Evolutionary conservation across 2,113 vertebrate species (phyloP), one percentile per base, ranked within the genome.

Genomic region (Stercorarius parasiticus): DNA sequence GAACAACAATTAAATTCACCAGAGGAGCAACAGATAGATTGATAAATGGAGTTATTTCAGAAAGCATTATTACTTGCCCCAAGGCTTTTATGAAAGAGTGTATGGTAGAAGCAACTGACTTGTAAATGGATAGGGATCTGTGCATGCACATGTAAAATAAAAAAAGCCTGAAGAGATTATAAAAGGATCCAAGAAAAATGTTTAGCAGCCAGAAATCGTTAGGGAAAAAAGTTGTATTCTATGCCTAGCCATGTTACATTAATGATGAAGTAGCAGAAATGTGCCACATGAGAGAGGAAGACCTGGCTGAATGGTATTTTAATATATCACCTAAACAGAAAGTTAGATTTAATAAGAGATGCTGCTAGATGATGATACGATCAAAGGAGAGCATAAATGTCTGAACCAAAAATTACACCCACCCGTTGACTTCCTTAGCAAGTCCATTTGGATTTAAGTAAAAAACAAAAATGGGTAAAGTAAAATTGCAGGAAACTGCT

Each of bases 1-100:
- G 85, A 98, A 32, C 59, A 96, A 87, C 94, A 96, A 98, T 98
- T 97, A 98, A 96, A 93, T 93, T 98, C 91, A 96, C 84, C 26
- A 59, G 69, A 87, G 78, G 72, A 93, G 69, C 22, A 95, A 92
- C 20, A 97, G 94, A 97, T 97, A 97, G 94, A 97, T 93, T 95
- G 97, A 96, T 96, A 97, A 91, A 97, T 92, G 86, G 94, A 97
- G 96, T 96, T 92, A 69, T 83, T 96, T 96, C 96, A 97, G 92
- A 97, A 96, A 97, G 87, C 52, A 81, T 96, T 96, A 97, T 94
- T 91, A 89, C 94, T 97, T 92, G 96, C 96, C 95, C 73, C 90
- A 91, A 97, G 94, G 95, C 87, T 95, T 95, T 95, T 90, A 89
- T 84, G 84, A 92, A 49, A 62, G 72, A 90, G 58, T 22, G 84